These are phyloP conservation scores for Nyctereutes procyonoides DNA, from an alignment of 2,113 vertebrate species.

Conservation along the genomic window DNA sequence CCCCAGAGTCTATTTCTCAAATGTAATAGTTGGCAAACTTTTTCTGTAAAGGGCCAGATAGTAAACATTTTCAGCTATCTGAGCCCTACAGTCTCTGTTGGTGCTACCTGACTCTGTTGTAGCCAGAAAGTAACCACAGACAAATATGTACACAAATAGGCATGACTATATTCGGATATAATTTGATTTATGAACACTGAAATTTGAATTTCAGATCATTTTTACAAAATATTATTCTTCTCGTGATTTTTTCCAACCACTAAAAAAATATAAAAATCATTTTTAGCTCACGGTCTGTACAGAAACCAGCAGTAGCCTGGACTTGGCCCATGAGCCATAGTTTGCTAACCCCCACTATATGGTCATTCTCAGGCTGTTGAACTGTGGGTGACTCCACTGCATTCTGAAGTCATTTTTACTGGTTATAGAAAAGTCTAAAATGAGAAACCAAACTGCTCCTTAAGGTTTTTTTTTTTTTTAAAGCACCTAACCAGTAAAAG, in stretches of 20 bases:
- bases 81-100: neutral
- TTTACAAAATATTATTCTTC: neutral
- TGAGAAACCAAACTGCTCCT: conserved; percentile 31
- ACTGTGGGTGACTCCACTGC: neutral
- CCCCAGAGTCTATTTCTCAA: conserved; percentile 11
- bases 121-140: neutral
- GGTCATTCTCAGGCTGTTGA: neutral
- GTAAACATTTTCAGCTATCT: neutral
- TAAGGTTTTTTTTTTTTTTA: neutral
- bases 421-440: conserved; percentile 25
- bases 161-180: neutral
- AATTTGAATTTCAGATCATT: conserved; percentile 13
- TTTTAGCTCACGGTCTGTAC: neutral
- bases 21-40: neutral
- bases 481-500: conserved; percentile 20
- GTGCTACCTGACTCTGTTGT: neutral
- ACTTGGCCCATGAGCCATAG: neutral
- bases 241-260: neutral
- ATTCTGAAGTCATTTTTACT: conserved; percentile 1
- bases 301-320: neutral
- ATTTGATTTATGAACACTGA: neutral
- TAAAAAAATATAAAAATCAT: neutral
- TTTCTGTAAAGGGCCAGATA: conserved; percentile 10
- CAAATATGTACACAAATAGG: neutral
- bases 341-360: neutral